Evolutionary conservation across 2,113 vertebrate species (phyloP).

Genomic region (Ursus arctos): DNA sequence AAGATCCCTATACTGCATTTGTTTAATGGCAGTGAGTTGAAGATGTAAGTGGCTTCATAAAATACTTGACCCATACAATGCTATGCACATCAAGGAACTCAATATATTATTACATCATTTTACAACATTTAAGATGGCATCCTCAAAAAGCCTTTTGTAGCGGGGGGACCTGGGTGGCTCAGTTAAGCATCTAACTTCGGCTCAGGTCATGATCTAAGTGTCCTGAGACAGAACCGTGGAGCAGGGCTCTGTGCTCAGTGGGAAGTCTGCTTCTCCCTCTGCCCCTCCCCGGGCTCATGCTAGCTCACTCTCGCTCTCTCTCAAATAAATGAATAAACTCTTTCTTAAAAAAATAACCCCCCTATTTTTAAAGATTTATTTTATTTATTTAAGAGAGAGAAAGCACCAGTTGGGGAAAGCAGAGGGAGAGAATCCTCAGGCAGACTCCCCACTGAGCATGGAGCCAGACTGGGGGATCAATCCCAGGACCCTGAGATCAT

Average conservation of each 20-base stretch:
- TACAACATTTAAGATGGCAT: background rate
- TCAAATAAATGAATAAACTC: background rate
- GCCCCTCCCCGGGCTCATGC: too few relatives aligned
- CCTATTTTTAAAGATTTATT: background rate
- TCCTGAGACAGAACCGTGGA: background rate
- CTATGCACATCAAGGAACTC: background rate
- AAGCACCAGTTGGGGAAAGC: background rate
- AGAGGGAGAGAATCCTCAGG: background rate
- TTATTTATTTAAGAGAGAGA: background rate
- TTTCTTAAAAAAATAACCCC: too few relatives aligned
- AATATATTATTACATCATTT: background rate
- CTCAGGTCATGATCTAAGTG: too few relatives aligned
- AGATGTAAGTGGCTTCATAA: background rate
- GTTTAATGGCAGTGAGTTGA: background rate
- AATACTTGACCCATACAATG: background rate
- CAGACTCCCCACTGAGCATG: background rate
- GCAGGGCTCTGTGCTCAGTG: background rate
- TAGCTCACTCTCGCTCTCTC: background rate
- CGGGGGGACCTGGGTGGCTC: too few relatives aligned
- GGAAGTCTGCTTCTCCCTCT: background rate
- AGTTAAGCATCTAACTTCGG: too few relatives aligned
- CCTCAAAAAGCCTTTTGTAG: background rate
- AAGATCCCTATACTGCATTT: background rate
- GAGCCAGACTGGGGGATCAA: background rate
- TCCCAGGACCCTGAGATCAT: background rate